Conservation (phyloP, 2,797 vertebrate genomes). For the Cyclopterus lumpus region DNA sequence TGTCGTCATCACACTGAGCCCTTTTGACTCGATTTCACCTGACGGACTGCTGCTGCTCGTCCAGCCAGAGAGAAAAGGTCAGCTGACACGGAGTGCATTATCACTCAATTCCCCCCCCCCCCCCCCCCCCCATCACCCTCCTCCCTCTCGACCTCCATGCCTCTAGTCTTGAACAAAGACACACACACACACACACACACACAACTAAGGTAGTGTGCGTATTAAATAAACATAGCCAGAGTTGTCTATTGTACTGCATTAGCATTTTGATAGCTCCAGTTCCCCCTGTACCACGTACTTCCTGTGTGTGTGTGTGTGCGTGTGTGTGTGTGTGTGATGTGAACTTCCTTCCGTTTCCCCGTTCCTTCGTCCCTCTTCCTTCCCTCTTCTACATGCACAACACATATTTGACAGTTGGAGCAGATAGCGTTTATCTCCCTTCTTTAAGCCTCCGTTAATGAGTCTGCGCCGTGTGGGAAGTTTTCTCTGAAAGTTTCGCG, state of each 20-base stretch:
- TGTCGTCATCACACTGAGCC: slow-evolving; percentile 9
- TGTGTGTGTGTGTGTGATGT: not conserved
- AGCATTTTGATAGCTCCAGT: slow-evolving; percentile 51
- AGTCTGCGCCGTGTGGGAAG: slow-evolving; percentile 1
- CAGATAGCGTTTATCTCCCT: slow-evolving; percentile 20
- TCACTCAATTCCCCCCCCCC: slow-evolving; percentile 36
- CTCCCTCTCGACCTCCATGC: not conserved
- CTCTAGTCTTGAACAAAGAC: not conserved
- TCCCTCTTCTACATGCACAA: slow-evolving; percentile 18
- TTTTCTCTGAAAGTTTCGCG: slow-evolving; percentile 1
- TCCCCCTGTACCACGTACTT: not conserved
- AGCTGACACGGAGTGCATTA: slow-evolving; percentile 35
- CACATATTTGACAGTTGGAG: slow-evolving; percentile 27
- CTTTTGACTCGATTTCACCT: slow-evolving; percentile 40
- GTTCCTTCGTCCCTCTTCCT: slow-evolving; percentile 5
- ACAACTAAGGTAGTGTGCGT: not conserved
- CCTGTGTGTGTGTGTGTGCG: too few species aligned
- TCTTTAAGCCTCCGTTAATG: slow-evolving; percentile 36
- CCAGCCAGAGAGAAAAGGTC: slow-evolving; percentile 64
- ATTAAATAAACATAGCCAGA: not conserved
- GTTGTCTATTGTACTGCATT: slow-evolving; percentile 31
- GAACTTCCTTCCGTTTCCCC: not conserved
- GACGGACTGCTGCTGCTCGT: slow-evolving; percentile 44
- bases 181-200: not conserved
- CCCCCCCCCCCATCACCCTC: not conserved